Percentiles rank a stretch among this genome's conserved stretches.
phyloP scores from a whole-genome alignment of 2,888 invertebrate species.

The Acleris holmiana region DNA sequence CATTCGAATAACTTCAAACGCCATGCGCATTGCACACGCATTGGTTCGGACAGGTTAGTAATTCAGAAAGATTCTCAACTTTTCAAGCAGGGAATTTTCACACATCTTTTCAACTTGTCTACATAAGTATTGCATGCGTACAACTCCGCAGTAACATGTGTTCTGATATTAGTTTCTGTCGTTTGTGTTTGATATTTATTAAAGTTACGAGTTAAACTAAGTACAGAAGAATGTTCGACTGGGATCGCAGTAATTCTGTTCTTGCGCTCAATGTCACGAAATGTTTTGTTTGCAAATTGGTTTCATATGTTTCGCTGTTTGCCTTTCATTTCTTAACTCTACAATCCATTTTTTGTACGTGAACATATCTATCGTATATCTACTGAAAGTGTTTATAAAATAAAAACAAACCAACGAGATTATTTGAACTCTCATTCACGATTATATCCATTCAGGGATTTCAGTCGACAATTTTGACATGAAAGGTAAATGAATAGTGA shows the following conservation, averaged over 20 bases:
- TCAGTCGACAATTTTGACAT: too few relatives aligned
- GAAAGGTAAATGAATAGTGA: too few relatives aligned
- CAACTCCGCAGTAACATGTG: constrained; percentile 53
- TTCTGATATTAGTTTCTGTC: constrained; percentile 63
- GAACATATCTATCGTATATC: neutral
- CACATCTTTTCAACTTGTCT: constrained; percentile 2
- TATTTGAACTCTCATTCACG: too few relatives aligned
- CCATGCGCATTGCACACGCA: too few relatives aligned
- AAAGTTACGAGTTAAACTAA: constrained; percentile 23
- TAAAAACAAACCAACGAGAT: neutral
- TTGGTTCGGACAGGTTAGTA: too few relatives aligned
- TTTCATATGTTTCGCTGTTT: neutral
- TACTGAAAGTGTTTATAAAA: neutral
- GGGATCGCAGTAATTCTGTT: neutral
- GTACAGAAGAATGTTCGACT: constrained; percentile 3
- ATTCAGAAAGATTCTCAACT: too few relatives aligned
- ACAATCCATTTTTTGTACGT: neutral
- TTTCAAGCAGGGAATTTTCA: neutral
- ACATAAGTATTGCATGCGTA: constrained; percentile 45
- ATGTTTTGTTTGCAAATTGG: constrained; percentile 14
- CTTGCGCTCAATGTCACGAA: constrained; percentile 1
- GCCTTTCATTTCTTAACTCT: neutral
- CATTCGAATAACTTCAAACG: too few relatives aligned
- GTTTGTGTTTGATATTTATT: constrained; percentile 41
- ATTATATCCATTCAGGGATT: too few relatives aligned